phyloP scores from a whole-genome alignment of 2,797 vertebrate species.

The Onychomys torridus region DNA sequence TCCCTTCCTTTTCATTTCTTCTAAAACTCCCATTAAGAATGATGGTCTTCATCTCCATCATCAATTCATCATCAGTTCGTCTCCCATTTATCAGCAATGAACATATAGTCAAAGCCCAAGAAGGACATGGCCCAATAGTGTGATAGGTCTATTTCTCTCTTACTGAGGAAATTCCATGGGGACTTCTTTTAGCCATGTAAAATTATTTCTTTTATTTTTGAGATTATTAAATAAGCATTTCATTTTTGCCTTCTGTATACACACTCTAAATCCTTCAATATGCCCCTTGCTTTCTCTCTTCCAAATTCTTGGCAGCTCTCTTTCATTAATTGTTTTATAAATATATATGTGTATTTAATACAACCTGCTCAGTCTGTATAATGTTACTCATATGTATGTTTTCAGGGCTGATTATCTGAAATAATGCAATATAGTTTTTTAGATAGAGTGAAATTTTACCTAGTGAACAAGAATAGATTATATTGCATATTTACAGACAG shows the following conservation, averaged over 20 bases:
- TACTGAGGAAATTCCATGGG: background rate
- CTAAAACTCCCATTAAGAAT: background rate
- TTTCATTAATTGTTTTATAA: background rate
- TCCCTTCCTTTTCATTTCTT: background rate
- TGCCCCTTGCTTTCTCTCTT: background rate
- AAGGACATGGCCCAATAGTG: background rate
- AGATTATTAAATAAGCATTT: background rate
- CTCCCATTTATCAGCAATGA: background rate
- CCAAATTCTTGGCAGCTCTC: background rate
- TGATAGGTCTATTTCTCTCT: background rate
- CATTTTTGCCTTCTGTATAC: background rate
- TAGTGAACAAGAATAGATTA: background rate
- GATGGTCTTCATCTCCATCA: background rate
- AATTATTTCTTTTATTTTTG: background rate
- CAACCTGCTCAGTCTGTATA: background rate
- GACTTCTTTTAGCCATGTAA: background rate
- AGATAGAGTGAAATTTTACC: slow-evolving; percentile 11
- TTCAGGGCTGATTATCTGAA: background rate
- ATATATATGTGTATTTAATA: background rate
- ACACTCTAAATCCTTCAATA: background rate
- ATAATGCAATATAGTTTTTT: background rate
- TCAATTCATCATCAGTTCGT: background rate
- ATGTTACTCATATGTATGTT: background rate
- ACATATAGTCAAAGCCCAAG: background rate
- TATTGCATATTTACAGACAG: background rate